phyloP scores from a whole-genome alignment of 2,113 vertebrate species.

The Orycteropus afer region DNA sequence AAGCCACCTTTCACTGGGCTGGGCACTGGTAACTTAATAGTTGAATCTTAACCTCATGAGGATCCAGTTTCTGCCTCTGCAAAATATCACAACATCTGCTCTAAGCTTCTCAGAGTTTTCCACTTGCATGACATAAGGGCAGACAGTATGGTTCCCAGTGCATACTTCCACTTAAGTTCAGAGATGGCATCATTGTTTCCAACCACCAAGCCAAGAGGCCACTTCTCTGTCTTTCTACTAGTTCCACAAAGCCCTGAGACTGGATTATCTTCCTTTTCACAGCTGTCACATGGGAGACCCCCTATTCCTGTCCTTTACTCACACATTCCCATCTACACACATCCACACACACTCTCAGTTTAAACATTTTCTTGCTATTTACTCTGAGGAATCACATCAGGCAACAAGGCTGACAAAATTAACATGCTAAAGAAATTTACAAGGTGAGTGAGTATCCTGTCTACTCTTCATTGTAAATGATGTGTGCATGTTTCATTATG shows the following conservation, averaged over 20 bases:
- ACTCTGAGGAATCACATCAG: neutral
- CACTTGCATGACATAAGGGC: neutral
- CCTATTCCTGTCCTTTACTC: neutral
- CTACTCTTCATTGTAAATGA: neutral
- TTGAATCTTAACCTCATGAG: neutral
- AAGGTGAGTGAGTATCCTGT: neutral
- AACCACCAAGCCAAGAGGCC: no score
- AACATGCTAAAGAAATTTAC: constrained; percentile 21
- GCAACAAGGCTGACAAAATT: neutral
- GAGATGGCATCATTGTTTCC: neutral
- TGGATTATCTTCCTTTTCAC: neutral
- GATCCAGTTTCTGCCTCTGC: neutral
- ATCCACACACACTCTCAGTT: neutral
- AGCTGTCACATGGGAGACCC: neutral
- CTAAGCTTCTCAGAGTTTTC: neutral
- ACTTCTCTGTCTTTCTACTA: neutral
- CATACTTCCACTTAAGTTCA: neutral
- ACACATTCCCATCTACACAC: neutral
- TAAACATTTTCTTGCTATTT: neutral
- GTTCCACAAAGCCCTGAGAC: neutral
- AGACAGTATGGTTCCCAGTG: neutral
- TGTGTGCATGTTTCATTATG: neutral
- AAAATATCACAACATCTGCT: neutral
- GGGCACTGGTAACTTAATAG: neutral
- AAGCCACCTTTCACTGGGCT: neutral